Base-by-base conservation (phyloP, 1,140 invertebrate species). In the Palaemon carinicauda region DNA sequence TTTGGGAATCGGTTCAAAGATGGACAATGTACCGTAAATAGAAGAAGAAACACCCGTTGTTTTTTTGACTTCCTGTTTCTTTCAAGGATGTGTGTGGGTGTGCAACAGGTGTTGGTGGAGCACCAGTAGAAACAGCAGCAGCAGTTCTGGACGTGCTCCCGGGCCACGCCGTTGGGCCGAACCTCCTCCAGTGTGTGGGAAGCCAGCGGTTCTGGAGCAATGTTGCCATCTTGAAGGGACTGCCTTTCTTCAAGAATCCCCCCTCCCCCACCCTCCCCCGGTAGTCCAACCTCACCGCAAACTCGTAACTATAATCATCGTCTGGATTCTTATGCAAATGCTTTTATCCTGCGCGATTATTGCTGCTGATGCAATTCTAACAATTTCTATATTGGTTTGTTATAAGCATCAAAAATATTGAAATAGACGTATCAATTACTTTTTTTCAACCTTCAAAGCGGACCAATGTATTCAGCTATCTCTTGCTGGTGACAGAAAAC, bases 171-270 rank as follows among this genome's bases (percentile, higher is more conserved):
- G 27, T 19, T 50, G 21, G 75, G 21, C 21, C 52, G 24, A 15
- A 53, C 52, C 75, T 54, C 52, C 75, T 31, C 75, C 24, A 19
- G 65, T 15, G 75, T 79, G 75, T 54, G 75, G 74, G 51, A 79
- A 79, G 75, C 54, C 51, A 79, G 75, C 75, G 75, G 75, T 79
- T 79, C 75, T 79, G 74, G 74, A 77, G 74, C 74, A 77, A 21
- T 77, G 33, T 52, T 79, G 75, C 75, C 52, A 24, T 27, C 75
- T 79, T 50, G 31, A 14, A 24, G 31, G 9, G n/a, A n/a, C 24
- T n/a, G 24, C 33, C 19, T 27, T 77, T 27, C 50, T 77, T 77
- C 31, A 77, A 77, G 17, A n/a, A 1, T 15, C 19, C 73, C 52
- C 3, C 31, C 75, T 29, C 21, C 29, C 50, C 27, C 27, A 24